Percentiles rank a stretch among this genome's conserved stretches.
Evolutionary conservation across 2,797 vertebrate species (phyloP).

Genomic region (Craterocephalus amniculus): DNA sequence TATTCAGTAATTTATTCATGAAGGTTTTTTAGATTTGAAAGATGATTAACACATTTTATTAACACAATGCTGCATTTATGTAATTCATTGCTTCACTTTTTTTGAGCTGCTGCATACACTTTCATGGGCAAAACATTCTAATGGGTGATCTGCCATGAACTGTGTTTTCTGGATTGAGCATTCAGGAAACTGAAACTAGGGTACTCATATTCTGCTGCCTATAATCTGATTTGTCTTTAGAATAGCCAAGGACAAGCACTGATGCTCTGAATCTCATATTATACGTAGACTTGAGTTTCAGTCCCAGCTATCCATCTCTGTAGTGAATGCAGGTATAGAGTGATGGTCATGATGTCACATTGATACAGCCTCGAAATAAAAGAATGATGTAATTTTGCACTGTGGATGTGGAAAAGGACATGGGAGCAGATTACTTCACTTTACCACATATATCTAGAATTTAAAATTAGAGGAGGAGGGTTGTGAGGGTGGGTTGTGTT

Average conservation of each 20-base stretch:
- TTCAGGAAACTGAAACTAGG: slow-evolving; percentile 51
- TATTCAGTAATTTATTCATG: no score
- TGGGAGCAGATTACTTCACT: slow-evolving; percentile 55
- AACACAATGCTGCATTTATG: no score
- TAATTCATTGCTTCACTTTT: no score
- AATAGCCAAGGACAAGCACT: slow-evolving; percentile 52
- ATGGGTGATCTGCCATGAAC: slow-evolving; percentile 13
- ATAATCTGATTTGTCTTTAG: slow-evolving; percentile 65
- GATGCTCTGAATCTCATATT: slow-evolving; percentile 60
- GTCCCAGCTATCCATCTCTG: slow-evolving; percentile 40
- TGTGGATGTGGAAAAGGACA: slow-evolving; percentile 50
- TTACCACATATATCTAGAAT: slow-evolving; percentile 60
- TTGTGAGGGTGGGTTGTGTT: slow-evolving; percentile 54
- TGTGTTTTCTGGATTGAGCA: slow-evolving; percentile 24
- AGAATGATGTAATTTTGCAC: slow-evolving; percentile 73
- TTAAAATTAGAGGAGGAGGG: slow-evolving; percentile 46
- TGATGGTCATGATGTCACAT: slow-evolving; percentile 71
- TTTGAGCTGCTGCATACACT: no score
- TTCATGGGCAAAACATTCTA: slow-evolving; percentile 6
- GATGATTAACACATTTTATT: no score
- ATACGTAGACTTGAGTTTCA: slow-evolving; percentile 66
- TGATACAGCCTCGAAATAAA: slow-evolving; percentile 73
- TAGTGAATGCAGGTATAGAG: slow-evolving; percentile 68
- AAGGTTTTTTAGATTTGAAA: no score
- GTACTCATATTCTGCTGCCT: slow-evolving; percentile 39